Base-by-base conservation (phyloP, 2,888 invertebrate species). In the Venusia cambrica region DNA sequence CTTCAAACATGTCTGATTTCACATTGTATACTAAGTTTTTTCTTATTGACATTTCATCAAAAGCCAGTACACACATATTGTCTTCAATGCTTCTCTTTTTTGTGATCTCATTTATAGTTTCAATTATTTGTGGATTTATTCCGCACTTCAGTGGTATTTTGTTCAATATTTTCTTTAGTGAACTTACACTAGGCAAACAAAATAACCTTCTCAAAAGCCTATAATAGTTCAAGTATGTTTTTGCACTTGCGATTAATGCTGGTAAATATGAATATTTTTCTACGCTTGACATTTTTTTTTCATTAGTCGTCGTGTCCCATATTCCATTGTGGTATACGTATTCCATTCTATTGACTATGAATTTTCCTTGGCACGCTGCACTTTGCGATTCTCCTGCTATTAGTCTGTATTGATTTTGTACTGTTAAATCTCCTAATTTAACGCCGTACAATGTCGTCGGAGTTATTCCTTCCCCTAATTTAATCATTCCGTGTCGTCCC, bases 141-240 rank as follows among this genome's bases (percentile, higher is more conserved):
- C 48, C 50, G 14, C 34, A 9, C 14, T 22, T 18, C 8, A 53
- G 14, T 3, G 50, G 46, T 4, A 53, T 31, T 40, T 19, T 48
- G 34, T 49, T 51, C 6, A 53, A 24, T 16, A 57, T 21, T 18
- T 31, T 27, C 3, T 41, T 51, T 14, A 51, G 26, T 20, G 31
- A 38, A 18, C 44, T 45, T 24, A 28, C 41, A 19, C 38, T 35
- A n/a, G 51, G 51, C 15, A 56, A 37, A 20, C 45, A 21, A 40
- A 54, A 52, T 26, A 57, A 16, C 22, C 51, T 38, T 14, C 53
- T 33, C 4, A 55, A 31, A n/a, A 54, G 18, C 10, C 48, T 38
- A 21, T 55, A 54, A 11, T n/a, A n/a, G 29, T 41, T 41, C 15
- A 15, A 32, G 5, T 16, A 28, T 25, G 15, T 32, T 25, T 12